Evolutionary conservation across 2,113 vertebrate genomes (phyloP).

Genomic region (Tenrec ecaudatus): DNA sequence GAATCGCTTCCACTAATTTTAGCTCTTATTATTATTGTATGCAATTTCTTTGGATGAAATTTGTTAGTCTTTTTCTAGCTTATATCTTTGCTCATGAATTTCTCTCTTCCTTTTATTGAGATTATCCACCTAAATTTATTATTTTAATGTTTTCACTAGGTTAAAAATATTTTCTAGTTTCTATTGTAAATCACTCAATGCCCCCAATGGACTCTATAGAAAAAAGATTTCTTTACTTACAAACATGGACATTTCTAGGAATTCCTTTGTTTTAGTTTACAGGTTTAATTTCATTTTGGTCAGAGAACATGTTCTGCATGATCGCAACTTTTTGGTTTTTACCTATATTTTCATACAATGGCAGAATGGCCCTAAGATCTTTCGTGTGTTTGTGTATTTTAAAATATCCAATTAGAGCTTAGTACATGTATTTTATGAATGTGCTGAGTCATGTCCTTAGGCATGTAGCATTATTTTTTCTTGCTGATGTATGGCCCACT

Average conservation of each 20-base stretch:
- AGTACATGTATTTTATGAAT: not conserved
- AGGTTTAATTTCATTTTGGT: not conserved
- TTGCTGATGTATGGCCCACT: not conserved
- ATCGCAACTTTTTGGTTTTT: not conserved
- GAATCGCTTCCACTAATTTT: not conserved
- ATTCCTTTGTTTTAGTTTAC: not conserved
- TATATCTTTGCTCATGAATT: not conserved
- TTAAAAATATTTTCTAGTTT: constrained; percentile 18
- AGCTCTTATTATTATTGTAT: not conserved
- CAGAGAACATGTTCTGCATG: not conserved
- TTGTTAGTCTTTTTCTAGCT: not conserved
- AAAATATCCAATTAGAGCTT: not conserved
- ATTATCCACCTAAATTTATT: not conserved
- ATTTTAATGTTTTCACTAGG: not conserved
- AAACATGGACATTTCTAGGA: not conserved
- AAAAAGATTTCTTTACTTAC: not conserved
- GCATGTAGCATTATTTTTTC: not conserved
- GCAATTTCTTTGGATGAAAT: not conserved
- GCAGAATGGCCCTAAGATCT: not conserved
- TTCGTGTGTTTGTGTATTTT: not conserved
- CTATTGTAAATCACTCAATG: not conserved
- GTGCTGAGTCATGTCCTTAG: not conserved
- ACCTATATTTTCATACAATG: not conserved
- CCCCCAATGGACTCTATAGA: not conserved
- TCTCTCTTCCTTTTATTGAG: not conserved